Base-by-base conservation (phyloP, 2,888 invertebrate species). In the Drosophila pseudotalamancana region DNA sequence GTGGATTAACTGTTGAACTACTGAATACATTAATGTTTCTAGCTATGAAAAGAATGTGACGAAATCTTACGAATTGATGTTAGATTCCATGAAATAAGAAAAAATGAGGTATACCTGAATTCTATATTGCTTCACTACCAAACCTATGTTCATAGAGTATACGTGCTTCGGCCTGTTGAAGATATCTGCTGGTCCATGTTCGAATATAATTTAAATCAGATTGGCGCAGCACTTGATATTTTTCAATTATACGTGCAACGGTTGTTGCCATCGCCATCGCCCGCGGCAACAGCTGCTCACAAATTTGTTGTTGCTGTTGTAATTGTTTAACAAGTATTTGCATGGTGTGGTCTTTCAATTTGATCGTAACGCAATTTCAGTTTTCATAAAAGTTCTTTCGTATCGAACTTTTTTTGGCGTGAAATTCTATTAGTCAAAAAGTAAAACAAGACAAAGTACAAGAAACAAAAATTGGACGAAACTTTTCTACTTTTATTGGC, bases 141-240 rank as follows among this genome's bases (percentile, higher is more conserved):
- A n/a, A n/a, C n/a, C n/a, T n/a, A n/a, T n/a, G n/a, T n/a, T n/a
- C 12, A 34, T 2, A 40, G 43, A 3, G 12, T 19, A 43, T 29
- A 0, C 18, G 11, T 3, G n/a, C 4, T 12, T 43, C 43, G 18
- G 1, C 18, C 2, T 29, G 8, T 8, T 1, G n/a, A n/a, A 1
- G 18, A 9, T 0, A 6, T 19, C 4, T 8, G 5, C 11, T n/a
- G n/a, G 8, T 29, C 29, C 18, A 29, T 29, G 43, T 29, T 81
- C 77, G 67, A 82, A 87, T 88, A 76, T 80, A 78, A 87, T 88
- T 87, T 88, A 80, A 87, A 87, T 80, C 88, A 85, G 88, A 80
- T 88, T 87, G 73, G 71, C 51, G 66, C 66, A 60, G 68, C 72
- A 75, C 76, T 83, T 86, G 55, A 85, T 80, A 85, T 85, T 85